Base-by-base conservation (phyloP, 1,140 invertebrate genomes). In the Drosophila pseudoananassae region DNA sequence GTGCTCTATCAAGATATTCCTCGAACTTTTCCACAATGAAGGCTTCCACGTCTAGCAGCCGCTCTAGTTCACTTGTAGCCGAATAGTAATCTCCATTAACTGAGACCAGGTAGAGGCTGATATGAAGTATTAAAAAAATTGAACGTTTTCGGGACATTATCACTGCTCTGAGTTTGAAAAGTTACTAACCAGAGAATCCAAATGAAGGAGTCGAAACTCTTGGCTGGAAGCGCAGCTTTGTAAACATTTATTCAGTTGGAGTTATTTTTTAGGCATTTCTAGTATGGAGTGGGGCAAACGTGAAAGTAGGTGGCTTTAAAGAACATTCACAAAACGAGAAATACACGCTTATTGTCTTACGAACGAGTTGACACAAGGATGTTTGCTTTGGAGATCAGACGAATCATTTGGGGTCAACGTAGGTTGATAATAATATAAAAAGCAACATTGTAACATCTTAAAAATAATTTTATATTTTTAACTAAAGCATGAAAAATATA, bases 161-260 rank as follows among this genome's bases (percentile, higher is more conserved):
- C 12, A 43, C 66, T 7, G n/a, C 5, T 47, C 60, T 33, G 46
- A 31, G 38, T 59, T 14, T 12, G 14, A 23, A 59, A 56, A 45
- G 10, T 27, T 14, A 87, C 81, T 85, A 64, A 1, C 38, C 40
- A 27, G 50, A 2, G 9, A 43, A 25, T 31, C 3, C 27, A 10
- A 1, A 12, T 15, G 15, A 7, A 10, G 0, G n/a, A 15, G 1
- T 51, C 14, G 9, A 8, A 43, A 25, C 33, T 33, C 9, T 9
- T 14, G 4, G 2, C 15, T 6, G 52, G 17, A 8, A 27, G 3
- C 9, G 45, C 64, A 65, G 56, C 55, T 64, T 33, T 25, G 12
- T 15, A 76, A 85, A 87, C 49, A 74, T 84, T 81, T 49, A 57
- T 45, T 65, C 81, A 84, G 82, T 43, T 84, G 81, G 9, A 46